A percentile compares a stretch with the other conserved stretches of the same genome.
Evolutionary conservation across 2,113 vertebrate genomes (phyloP).

Genomic region (Leptodactylus fuscus): DNA sequence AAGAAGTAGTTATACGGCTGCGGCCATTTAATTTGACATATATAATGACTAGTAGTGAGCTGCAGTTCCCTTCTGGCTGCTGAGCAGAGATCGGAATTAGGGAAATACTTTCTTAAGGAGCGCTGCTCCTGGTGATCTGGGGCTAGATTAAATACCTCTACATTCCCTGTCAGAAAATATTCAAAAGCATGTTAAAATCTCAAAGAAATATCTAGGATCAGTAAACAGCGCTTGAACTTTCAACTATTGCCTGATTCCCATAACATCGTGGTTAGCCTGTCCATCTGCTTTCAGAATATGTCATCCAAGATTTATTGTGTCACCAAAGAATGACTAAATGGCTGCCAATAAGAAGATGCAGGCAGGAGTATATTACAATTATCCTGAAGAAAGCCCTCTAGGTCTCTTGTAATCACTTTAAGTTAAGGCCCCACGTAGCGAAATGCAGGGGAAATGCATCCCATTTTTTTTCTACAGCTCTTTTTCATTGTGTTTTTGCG

Average conservation of each 20-base stretch:
- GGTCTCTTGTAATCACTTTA: too few species aligned
- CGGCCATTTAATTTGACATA: conserved; percentile 40
- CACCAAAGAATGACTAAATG: too few species aligned
- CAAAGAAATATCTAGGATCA: neutral
- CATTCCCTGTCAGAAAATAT: neutral
- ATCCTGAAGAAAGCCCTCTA: too few species aligned
- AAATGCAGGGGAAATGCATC: too few species aligned
- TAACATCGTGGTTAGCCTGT: neutral
- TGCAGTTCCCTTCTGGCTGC: conserved; percentile 12
- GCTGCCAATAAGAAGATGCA: too few species aligned
- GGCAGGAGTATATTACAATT: too few species aligned
- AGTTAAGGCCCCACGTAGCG: too few species aligned
- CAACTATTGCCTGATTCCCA: neutral
- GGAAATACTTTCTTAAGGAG: conserved; percentile 9
- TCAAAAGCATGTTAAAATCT: conserved; percentile 14
- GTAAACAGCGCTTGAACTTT: neutral
- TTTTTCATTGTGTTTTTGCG: too few species aligned
- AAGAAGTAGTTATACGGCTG: conserved; percentile 47
- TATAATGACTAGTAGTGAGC: conserved; percentile 6
- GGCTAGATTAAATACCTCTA: neutral
- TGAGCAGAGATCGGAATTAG: neutral
- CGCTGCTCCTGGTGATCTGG: neutral
- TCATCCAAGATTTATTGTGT: neutral
- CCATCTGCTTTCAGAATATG: neutral
- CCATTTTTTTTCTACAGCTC: too few species aligned